Base-by-base conservation (phyloP, 2,888 invertebrate genomes). In the Dorcus hopei region DNA sequence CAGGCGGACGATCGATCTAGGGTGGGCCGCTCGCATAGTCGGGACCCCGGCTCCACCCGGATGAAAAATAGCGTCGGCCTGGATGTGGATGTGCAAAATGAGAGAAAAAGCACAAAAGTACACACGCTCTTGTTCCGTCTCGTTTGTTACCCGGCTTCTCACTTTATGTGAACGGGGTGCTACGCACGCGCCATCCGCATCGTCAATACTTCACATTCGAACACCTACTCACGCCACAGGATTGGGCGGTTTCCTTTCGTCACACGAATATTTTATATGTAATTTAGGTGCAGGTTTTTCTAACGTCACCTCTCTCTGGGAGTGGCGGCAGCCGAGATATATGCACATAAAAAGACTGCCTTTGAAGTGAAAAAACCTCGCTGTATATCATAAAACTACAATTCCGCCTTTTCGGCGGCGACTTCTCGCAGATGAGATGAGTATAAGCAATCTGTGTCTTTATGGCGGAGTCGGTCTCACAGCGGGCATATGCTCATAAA, bases 131-230 rank as follows among this genome's bases (percentile, higher is more conserved):
- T 68, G 64, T 69, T 67, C 69, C 67, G 62, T 66, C 70, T 65
- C 66, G 65, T 61, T 64, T 58, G 68, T 66, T 67, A 66, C 62
- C 58, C 61, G 59, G 62, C 64, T 57, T 67, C 69, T 69, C 69
- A 59, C 69, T 70, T 70, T 72, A 74, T 74, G 74, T 74, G 74
- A 69, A 70, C 72, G 61, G 65, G 65, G 68, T 65, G 63, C 62
- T 50, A 75, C 76, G 76, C 76, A 76, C 65, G 76, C 77, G 76
- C 75, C 67, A 66, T 72, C 63, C 61, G 65, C 69, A 67, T 68
- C 74, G 72, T 77, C 77, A 76, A 77, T 77, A 77, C 77, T 75
- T 74, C 76, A 76, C 75, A 75, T 76, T 76, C 73, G 75, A 75
- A 77, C 76, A 77, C 77, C 75, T 75, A 76, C 76, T 57, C 72